Percentiles rank a stretch among this genome's conserved stretches.
Conservation (phyloP, 1,140 invertebrate species). For the Philotrypesis tridentata region DNA sequence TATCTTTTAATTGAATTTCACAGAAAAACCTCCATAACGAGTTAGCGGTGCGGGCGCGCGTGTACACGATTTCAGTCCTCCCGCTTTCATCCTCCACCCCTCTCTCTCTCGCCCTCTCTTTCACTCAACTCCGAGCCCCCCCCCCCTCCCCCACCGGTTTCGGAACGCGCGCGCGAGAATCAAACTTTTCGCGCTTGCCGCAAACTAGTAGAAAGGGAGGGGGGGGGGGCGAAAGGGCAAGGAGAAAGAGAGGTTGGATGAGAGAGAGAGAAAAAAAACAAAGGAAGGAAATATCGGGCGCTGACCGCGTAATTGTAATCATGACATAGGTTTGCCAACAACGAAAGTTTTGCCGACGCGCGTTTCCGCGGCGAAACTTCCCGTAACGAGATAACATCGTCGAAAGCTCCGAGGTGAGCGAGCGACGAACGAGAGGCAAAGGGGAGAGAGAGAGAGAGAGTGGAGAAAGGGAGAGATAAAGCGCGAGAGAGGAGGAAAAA, state of each 20-base stretch:
- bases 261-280: constrained; percentile 13
- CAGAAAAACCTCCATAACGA: constrained; percentile 5
- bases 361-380: constrained; percentile 37
- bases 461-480: neutral
- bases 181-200: constrained; percentile 30
- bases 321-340: constrained; percentile 42
- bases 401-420: constrained; percentile 25
- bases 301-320: constrained; percentile 46
- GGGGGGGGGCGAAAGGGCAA: neutral
- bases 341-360: constrained; percentile 45
- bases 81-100: neutral
- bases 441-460: constrained; percentile 11
- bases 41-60: neutral
- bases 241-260: neutral
- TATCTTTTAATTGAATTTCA: constrained; percentile 43
- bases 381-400: constrained; percentile 48
- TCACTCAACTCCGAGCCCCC: neutral
- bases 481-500: constrained; percentile 39
- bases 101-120: neutral
- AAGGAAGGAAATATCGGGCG: constrained; percentile 27
- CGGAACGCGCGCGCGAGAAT: neutral
- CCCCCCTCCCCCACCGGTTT: no score
- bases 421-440: constrained; percentile 12
- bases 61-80: neutral
- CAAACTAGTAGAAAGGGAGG: constrained; percentile 1